Percentiles rank a stretch among this genome's conserved stretches.
These are phyloP conservation scores for Conistra vaccinii DNA, from an alignment of 2,888 invertebrate species.

Conservation along the genomic window DNA sequence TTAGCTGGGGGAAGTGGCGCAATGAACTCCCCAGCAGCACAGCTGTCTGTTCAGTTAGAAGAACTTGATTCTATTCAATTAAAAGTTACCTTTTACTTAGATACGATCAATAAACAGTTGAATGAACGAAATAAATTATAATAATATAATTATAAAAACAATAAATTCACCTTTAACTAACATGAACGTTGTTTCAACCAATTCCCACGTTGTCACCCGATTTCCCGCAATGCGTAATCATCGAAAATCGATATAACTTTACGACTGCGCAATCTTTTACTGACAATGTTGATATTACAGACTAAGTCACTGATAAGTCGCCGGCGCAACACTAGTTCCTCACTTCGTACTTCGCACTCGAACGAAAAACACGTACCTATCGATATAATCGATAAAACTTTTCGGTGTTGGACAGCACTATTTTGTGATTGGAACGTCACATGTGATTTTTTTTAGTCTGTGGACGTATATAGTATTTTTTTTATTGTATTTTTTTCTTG, in stretches of 20 bases:
- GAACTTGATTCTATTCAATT: background rate
- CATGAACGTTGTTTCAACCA: background rate
- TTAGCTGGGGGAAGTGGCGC: background rate
- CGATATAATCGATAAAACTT: slow-evolving; percentile 54
- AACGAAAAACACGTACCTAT: slow-evolving; percentile 59
- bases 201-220: slow-evolving; percentile 60
- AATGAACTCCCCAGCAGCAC: background rate
- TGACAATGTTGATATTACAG: slow-evolving; percentile 64
- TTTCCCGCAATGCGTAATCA: slow-evolving; percentile 65
- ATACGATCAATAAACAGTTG: background rate
- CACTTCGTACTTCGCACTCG: slow-evolving; percentile 67
- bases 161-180: background rate
- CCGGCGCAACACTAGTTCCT: slow-evolving; percentile 67
- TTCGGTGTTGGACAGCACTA: slow-evolving; percentile 60
- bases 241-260: slow-evolving; percentile 73
- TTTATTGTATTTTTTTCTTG: slow-evolving; percentile 14
- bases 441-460: slow-evolving; percentile 51
- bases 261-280: slow-evolving; percentile 58
- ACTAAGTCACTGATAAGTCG: slow-evolving; percentile 64
- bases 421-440: slow-evolving; percentile 57
- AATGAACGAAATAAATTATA: background rate
- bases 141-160: background rate
- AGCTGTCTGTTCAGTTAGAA: background rate
- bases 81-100: background rate
- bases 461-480: slow-evolving; percentile 29